Conservation (phyloP, 2,797 vertebrate species). For the Linurgus olivaceus region DNA sequence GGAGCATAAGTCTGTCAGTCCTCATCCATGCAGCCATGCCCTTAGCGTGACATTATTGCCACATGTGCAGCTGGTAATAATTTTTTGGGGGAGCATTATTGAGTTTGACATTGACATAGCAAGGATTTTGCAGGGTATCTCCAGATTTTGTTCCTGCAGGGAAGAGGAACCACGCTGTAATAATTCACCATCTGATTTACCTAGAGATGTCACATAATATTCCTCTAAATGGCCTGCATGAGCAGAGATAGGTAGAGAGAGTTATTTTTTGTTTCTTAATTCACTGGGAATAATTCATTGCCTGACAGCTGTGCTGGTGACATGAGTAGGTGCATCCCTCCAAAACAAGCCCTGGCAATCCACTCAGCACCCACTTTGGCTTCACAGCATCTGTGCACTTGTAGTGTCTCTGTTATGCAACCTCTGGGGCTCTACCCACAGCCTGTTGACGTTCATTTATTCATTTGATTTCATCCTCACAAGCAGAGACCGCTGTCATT, state of each 20-base stretch:
- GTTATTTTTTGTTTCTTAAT: not conserved
- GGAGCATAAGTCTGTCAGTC: not conserved
- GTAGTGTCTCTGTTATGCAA: conserved; percentile 16
- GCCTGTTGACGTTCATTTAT: conserved; percentile 63
- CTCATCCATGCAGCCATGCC: not conserved
- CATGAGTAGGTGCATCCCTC: conserved; percentile 14
- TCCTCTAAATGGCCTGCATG: not conserved
- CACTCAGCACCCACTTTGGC: conserved; percentile 13
- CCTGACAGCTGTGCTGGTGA: conserved; percentile 41
- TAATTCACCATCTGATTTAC: not conserved
- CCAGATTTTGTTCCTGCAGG: not conserved
- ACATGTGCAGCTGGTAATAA: not conserved
- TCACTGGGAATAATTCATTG: conserved; percentile 15
- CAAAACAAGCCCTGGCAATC: conserved; percentile 28
- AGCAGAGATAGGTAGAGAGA: not conserved
- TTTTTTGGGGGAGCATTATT: not conserved
- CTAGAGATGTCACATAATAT: not conserved
- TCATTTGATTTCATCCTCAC: conserved; percentile 48
- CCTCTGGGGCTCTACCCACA: conserved; percentile 33
- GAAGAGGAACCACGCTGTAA: not conserved
- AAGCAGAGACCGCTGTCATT: conserved; percentile 34
- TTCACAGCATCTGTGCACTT: conserved; percentile 34
- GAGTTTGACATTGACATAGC: not conserved
- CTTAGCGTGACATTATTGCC: not conserved
- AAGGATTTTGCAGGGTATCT: not conserved